These are phyloP conservation scores for Elephantulus edwardii DNA, from an alignment of 2,113 vertebrate species.

Conservation along the genomic window DNA sequence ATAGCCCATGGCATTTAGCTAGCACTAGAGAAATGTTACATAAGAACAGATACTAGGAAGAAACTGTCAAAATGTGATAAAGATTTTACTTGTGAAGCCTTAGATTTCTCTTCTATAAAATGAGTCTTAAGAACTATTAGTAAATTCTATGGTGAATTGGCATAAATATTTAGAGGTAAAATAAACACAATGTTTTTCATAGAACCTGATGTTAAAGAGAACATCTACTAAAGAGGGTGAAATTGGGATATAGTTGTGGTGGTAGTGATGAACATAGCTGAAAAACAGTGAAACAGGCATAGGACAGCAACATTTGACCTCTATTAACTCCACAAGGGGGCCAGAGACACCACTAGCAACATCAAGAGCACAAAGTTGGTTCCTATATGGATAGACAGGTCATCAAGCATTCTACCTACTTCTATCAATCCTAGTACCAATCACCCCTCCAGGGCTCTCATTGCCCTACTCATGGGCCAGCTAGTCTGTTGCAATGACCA, in stretches of 20 bases:
- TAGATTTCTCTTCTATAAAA: neutral
- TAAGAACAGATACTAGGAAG: neutral
- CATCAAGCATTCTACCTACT: too few species aligned
- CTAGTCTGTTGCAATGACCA: too few species aligned
- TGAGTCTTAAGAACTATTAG: neutral
- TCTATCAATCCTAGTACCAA: too few species aligned
- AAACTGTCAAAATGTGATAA: neutral
- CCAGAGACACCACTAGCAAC: too few species aligned
- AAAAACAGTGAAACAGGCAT: too few species aligned
- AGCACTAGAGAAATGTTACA: neutral
- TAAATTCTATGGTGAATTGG: neutral
- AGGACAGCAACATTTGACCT: too few species aligned
- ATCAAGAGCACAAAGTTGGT: too few species aligned
- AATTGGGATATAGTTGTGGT: neutral
- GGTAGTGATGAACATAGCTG: neutral
- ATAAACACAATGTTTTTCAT: neutral
- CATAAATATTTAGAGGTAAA: neutral
- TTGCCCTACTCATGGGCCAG: too few species aligned
- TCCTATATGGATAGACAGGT: too few species aligned
- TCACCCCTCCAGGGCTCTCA: too few species aligned
- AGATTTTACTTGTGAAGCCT: neutral
- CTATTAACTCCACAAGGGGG: too few species aligned
- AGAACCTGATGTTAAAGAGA: neutral
- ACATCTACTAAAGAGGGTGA: neutral
- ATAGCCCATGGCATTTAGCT: neutral